Base-by-base conservation (phyloP, 2,797 vertebrate genomes). In the Tokudaia tokunoshimensis region DNA sequence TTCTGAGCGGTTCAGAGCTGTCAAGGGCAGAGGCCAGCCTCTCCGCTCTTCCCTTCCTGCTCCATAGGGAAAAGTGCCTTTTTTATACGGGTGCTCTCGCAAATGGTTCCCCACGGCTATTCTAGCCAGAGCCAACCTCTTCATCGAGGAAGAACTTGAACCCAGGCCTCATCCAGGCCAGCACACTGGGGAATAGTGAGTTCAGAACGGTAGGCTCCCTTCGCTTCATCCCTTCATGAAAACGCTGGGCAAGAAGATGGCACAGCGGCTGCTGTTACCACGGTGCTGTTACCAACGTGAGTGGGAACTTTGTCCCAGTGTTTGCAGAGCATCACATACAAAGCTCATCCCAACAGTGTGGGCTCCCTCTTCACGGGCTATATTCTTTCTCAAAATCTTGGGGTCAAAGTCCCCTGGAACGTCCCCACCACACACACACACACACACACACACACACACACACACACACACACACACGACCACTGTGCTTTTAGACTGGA, bases 311-410 rank as follows among this genome's bases (percentile, higher is more conserved):
- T 44, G 22, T 29, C 82, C 75, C 67, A 3, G 20, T 1, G 29
- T 13, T 22, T 31, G 37, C 15, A 11, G 15, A 20, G 31, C 52
- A 47, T 81, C 41, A 7, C 26, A 3, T 2, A 11, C 7, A 47
- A 50, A 0, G 0, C 63, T 61, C 5, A 19, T 19, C 47, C 89
- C 1, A 3, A 0, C 4, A 6, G 24, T 7, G 19, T 15, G 6
- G 2, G 6, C 3, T 34, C 15, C 70, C 57, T 76, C 79, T 72
- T 31, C 1, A 0, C 0, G 8, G 6, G 47, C 37, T 17, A 26
- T 3, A 26, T 3, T 92, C 61, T 57, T 70, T 34, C 61, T 41
- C 76, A 70, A 61, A 74, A 79, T 8, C 19, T 10, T 14, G 29
- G 29, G 10, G 55, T 72, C 61, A 20, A 81, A 80, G 44, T 24